Conservation (phyloP, 2,888 invertebrate species). For the Cactoblastis cactorum region DNA sequence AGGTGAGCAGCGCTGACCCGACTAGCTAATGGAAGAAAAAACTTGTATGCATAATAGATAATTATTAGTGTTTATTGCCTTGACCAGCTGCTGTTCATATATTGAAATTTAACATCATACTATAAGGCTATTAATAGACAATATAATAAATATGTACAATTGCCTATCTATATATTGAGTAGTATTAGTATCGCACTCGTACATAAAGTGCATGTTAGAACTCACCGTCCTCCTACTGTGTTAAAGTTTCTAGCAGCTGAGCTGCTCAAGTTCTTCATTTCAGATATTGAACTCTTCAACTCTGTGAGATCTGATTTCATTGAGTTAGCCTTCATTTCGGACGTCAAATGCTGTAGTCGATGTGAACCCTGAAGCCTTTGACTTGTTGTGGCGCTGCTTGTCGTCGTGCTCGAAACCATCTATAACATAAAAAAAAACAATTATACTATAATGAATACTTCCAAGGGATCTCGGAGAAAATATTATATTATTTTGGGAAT, state of each 20-base stretch:
- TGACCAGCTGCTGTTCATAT: not conserved
- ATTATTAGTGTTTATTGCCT: not conserved
- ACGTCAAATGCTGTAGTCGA: constrained; percentile 75
- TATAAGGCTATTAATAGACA: too few species aligned
- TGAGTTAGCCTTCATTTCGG: constrained; percentile 90
- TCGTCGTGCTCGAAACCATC: constrained; percentile 80
- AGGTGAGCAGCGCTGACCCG: constrained; percentile 67
- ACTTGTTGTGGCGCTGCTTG: constrained; percentile 79
- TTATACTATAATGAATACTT: not conserved
- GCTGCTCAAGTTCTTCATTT: constrained; percentile 87
- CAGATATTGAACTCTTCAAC: constrained; percentile 90
- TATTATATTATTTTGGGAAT: not conserved
- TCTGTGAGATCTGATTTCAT: constrained; percentile 89
- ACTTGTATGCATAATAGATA: constrained; percentile 35
- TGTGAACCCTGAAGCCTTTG: constrained; percentile 80
- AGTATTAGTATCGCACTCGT: too few species aligned
- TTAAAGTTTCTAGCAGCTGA: constrained; percentile 66
- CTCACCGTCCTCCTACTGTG: constrained; percentile 30
- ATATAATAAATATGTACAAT: too few species aligned
- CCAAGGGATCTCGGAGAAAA: too few species aligned
- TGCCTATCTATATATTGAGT: too few species aligned
- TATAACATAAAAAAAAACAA: constrained; percentile 31
- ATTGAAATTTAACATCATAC: not conserved
- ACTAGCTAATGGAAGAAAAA: constrained; percentile 43
- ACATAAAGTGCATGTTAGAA: not conserved